These are phyloP conservation scores for Cebus imitator DNA, from an alignment of 2,113 vertebrate genomes.

Conservation along the genomic window DNA sequence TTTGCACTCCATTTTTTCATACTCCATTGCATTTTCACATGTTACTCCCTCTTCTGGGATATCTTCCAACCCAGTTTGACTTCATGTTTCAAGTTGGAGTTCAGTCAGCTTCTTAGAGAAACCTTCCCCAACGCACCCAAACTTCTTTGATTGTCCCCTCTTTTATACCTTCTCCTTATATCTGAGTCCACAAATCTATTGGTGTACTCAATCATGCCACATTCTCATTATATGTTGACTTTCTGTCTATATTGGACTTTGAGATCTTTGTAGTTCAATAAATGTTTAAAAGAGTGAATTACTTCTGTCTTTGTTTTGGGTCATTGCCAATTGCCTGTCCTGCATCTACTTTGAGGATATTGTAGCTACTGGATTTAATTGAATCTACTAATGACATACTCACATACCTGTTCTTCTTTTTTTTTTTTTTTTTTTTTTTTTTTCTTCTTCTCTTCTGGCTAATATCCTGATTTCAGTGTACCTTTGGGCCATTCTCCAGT, in stretches of 20 bases:
- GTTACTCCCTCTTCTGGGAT: not conserved
- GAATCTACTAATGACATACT: not conserved
- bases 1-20: not conserved
- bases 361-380: not conserved
- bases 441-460: not conserved
- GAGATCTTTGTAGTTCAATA: not conserved
- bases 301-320: not conserved
- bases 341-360: not conserved
- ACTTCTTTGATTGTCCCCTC: not conserved
- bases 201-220: not conserved
- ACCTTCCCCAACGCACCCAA: not conserved
- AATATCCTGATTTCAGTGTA: not conserved
- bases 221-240: not conserved
- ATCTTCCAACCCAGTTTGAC: not conserved
- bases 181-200: not conserved
- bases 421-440: not conserved
- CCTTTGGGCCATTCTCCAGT: not conserved
- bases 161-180: not conserved
- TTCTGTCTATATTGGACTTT: not conserved
- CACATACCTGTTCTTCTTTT: not conserved
- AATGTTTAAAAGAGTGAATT: not conserved
- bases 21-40: not conserved
- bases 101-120: not conserved
- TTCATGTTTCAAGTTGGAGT: not conserved
- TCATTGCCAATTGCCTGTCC: not conserved